These are phyloP conservation scores for Tympanoctomys barrerae DNA, from an alignment of 2,797 vertebrate genomes.

Conservation along the genomic window DNA sequence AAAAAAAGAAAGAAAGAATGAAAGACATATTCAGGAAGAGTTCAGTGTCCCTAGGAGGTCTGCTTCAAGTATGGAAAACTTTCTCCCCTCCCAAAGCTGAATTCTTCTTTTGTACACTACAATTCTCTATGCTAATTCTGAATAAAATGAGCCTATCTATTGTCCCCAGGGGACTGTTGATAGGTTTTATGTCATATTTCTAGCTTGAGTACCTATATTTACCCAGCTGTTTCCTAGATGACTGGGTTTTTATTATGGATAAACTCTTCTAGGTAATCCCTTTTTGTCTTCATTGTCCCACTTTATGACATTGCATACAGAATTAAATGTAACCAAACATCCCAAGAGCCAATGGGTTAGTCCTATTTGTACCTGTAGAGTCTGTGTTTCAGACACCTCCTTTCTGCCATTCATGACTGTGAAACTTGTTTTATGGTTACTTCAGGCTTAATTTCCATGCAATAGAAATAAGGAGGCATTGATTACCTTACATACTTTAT, in stretches of 20 bases:
- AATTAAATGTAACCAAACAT: neutral
- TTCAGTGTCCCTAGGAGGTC: neutral
- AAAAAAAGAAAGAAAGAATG: too few species aligned
- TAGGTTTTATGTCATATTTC: neutral
- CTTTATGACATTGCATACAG: neutral
- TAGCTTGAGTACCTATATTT: neutral
- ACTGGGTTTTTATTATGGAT: constrained; percentile 51
- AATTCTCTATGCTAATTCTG: neutral
- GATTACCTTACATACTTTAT: neutral
- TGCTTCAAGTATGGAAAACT: neutral
- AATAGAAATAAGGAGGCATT: constrained; percentile 1
- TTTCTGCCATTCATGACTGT: neutral
- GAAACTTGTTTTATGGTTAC: neutral
- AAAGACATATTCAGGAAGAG: neutral
- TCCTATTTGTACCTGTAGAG: neutral
- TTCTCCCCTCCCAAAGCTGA: neutral
- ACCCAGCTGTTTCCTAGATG: neutral
- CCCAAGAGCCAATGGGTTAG: neutral
- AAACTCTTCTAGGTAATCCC: constrained; percentile 16
- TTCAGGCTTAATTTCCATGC: neutral
- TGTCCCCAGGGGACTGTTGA: fast-evolving
- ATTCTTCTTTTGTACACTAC: constrained; percentile 1
- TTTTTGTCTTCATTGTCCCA: constrained; percentile 1
- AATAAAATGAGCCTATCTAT: neutral
- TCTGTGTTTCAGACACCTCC: neutral